These are phyloP conservation scores for Melipona beecheii DNA, from an alignment of 2,888 invertebrate species.

Conservation along the genomic window DNA sequence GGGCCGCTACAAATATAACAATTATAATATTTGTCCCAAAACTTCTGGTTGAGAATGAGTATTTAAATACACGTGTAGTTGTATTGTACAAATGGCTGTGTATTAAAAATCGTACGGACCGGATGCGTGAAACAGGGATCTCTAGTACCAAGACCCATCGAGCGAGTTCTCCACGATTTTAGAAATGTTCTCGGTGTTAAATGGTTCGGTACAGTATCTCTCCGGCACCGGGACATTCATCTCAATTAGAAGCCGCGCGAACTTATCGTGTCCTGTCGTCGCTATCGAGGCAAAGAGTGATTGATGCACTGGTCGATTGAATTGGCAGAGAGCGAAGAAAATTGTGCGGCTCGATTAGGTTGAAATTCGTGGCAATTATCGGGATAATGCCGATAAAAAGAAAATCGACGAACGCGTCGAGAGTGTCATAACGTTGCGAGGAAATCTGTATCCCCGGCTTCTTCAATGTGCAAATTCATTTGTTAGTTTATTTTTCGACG, in stretches of 20 bases:
- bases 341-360: constrained; percentile 5
- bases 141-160: neutral
- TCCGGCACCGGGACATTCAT: constrained; percentile 47
- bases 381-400: neutral
- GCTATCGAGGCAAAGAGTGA: constrained; percentile 46
- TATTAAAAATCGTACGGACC: too few relatives aligned
- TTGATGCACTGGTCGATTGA: constrained; percentile 43
- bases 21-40: too few relatives aligned
- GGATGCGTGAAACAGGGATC: too few relatives aligned
- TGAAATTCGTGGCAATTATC: constrained; percentile 16
- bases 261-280: constrained; percentile 50
- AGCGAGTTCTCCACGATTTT: neutral
- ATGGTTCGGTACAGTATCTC: constrained; percentile 26
- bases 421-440: neutral
- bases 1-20: too few relatives aligned
- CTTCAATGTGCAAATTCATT: neutral
- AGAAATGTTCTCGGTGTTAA: constrained; percentile 10
- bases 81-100: too few relatives aligned
- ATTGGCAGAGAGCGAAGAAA: constrained; percentile 32
- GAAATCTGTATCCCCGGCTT: neutral
- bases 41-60: too few relatives aligned
- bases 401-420: neutral
- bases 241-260: constrained; percentile 56
- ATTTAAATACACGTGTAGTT: too few relatives aligned
- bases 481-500: neutral